Percentiles rank a stretch among this genome's conserved stretches.
Evolutionary conservation across 2,888 invertebrate species (phyloP).

Genomic region (Drosophila setosimentum): DNA sequence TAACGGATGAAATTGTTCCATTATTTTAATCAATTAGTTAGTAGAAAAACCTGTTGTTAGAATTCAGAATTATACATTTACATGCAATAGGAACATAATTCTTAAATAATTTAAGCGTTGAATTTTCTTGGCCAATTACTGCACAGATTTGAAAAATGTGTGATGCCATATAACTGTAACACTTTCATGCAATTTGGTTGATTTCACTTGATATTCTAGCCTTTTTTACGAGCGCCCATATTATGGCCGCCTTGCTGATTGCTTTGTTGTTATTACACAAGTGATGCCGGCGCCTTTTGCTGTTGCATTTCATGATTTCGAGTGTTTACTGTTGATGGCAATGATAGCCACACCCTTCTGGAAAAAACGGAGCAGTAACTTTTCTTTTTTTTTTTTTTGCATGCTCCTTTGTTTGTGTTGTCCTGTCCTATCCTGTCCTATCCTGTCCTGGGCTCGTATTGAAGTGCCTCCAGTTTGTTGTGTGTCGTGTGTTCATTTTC

Average conservation of each 20-base stretch:
- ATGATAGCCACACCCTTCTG: conserved; percentile 8
- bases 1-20: neutral
- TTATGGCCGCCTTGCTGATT: conserved; percentile 9
- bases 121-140: neutral
- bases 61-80: neutral
- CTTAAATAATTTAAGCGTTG: neutral
- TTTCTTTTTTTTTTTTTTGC: neutral
- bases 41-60: neutral
- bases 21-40: neutral
- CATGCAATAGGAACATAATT: neutral
- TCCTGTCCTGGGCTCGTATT: conserved; percentile 2
- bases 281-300: conserved; percentile 22
- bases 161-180: neutral
- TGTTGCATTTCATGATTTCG: conserved; percentile 62
- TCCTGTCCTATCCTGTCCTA: neutral
- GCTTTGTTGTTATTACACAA: conserved; percentile 18
- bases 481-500: conserved; percentile 49
- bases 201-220: neutral
- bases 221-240: neutral
- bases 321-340: conserved; percentile 59
- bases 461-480: conserved; percentile 3
- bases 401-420: conserved; percentile 34
- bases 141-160: neutral
- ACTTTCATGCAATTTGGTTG: neutral
- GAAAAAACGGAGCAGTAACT: neutral